A percentile compares a stretch with the other conserved stretches of the same genome.
phyloP scores from a whole-genome alignment of 2,113 vertebrate species.

The Halcyon senegalensis region DNA sequence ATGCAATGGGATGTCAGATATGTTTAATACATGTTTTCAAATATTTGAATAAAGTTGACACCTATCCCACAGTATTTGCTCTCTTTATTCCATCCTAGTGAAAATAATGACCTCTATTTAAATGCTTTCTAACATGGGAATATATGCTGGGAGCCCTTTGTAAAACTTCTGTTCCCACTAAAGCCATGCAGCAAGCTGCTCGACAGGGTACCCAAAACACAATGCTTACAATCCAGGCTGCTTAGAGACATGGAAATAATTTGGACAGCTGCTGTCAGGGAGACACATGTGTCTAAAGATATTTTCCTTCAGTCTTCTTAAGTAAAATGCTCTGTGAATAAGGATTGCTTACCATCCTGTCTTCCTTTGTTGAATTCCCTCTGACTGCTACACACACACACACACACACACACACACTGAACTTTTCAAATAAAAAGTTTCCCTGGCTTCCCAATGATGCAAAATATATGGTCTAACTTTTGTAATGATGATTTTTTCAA shows the following conservation, averaged over 20 bases:
- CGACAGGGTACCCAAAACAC: neutral
- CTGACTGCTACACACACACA: neutral
- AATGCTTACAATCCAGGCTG: neutral
- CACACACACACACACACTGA: fast-evolving
- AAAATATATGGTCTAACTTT: neutral
- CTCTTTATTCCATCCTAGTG: neutral
- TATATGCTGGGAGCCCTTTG: neutral
- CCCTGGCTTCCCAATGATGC: neutral
- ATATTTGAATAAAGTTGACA: neutral
- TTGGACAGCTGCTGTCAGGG: slow-evolving; percentile 1
- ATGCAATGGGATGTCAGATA: neutral
- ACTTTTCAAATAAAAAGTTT: neutral
- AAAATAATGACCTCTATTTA: neutral
- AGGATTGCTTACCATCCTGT: neutral
- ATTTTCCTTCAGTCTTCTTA: neutral
- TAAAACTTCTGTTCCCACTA: neutral
- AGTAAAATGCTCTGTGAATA: neutral
- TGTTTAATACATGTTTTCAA: neutral
- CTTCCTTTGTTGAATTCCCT: neutral
- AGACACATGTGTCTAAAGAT: neutral
- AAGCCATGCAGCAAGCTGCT: neutral
- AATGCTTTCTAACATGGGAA: neutral
- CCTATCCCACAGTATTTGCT: neutral
- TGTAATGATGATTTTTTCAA: neutral
- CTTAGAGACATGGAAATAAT: neutral